Base-by-base conservation (phyloP, 2,888 invertebrate species). In the Agriotes lineatus region DNA sequence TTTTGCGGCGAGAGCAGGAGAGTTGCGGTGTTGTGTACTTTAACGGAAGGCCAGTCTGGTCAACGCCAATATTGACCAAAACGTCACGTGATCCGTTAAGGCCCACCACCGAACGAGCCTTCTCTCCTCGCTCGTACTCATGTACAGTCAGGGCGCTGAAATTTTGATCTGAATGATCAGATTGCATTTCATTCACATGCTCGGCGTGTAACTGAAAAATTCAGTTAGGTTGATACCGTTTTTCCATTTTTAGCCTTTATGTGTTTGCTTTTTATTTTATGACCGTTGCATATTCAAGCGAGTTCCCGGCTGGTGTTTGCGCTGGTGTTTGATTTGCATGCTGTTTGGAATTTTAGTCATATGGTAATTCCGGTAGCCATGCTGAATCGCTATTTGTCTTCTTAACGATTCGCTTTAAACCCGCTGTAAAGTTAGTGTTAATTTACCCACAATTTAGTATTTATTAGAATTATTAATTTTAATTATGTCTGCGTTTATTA, bases 31-130 rank as follows among this genome's bases (percentile, higher is more conserved):
- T 25, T 60, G 59, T 54, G 59, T 59, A 45, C 54, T 63, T 63
- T 69, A 58, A 59, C 42, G 44, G 58, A 25, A 54, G 59, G 57
- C 60, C 52, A 37, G 60, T 37, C 35, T 25, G 62, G 64, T 33
- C 69, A 64, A 22, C 33, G 30, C 60, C 58, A 70, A 67, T 70
- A 70, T 70, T 70, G 70, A 70, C 70, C 62, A 30, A 61, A 69
- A 57, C 66, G 54, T 66, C 66, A 70, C 66, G 62, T 67, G 70
- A 66, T 54, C 16, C 48, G 19, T 19, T 54, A 63, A 20, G 30
- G 42, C 19, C 20, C 45, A 20, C 20, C 7, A 45, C 20, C 10
- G 45, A 48, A 22, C 12, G 19, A 25, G 25, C 25, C 25, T 22
- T 20, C 14, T 42, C 22, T 19, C 48, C 20, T 3, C 3, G 1